Conservation (phyloP, 2,113 vertebrate genomes). For the Nothoprocta pentlandii region DNA sequence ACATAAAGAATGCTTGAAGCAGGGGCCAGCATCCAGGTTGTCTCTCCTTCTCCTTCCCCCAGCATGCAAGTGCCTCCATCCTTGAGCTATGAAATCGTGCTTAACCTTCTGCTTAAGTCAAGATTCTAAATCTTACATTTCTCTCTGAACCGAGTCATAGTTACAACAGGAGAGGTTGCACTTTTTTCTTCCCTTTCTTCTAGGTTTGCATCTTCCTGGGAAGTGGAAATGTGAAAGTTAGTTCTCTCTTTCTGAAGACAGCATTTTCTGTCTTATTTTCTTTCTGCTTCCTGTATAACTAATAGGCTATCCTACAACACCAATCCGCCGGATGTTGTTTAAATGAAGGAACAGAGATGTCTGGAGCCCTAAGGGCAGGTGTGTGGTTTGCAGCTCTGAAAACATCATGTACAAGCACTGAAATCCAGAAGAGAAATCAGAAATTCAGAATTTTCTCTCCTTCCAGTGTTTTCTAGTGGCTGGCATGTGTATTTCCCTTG, state of each 20-base stretch:
- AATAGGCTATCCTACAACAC: background rate
- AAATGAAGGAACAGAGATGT: background rate
- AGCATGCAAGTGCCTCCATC: conserved; percentile 27
- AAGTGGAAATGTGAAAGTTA: background rate
- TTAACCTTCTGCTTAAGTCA: conserved; percentile 6
- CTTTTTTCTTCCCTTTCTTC: background rate
- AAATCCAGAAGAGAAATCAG: background rate
- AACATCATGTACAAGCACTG: background rate
- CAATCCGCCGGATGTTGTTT: background rate
- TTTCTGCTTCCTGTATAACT: background rate
- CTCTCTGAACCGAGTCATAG: conserved; percentile 3
- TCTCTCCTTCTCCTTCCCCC: background rate
- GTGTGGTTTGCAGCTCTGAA: background rate
- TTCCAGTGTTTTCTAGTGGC: background rate
- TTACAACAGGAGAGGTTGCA: background rate
- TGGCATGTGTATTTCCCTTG: background rate
- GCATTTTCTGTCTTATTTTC: background rate
- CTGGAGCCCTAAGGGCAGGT: background rate
- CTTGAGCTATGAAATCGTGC: conserved; percentile 27
- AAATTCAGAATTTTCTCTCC: background rate
- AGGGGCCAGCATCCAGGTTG: conserved; percentile 33
- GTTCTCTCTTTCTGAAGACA: background rate
- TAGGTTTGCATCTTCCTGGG: background rate
- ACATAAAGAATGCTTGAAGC: conserved; percentile 38
- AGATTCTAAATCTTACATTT: background rate